A percentile compares a stretch with the other conserved stretches of the same genome.
Evolutionary conservation across 2,888 invertebrate genomes (phyloP).

Genomic region (Galeopsomyia nigrocyanea): DNA sequence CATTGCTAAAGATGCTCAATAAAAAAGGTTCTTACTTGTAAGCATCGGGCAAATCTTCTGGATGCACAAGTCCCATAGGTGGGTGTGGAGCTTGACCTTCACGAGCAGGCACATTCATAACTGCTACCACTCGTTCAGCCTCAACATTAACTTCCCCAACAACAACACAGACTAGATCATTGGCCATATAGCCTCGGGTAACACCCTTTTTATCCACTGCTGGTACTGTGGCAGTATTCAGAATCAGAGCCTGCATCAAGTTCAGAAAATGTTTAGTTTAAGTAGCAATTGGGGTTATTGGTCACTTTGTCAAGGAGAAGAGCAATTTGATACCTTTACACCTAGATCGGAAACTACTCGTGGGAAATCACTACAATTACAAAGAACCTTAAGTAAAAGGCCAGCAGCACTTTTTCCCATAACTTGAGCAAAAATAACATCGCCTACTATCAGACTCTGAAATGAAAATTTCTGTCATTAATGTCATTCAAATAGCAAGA

Average conservation of each 20-base stretch:
- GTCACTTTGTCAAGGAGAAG: not conserved
- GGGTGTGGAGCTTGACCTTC: slow-evolving; percentile 81
- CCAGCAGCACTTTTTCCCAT: slow-evolving; percentile 81
- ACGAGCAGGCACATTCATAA: slow-evolving; percentile 85
- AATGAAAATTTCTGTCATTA: not conserved
- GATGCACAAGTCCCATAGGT: slow-evolving; percentile 85
- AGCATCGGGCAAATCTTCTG: slow-evolving; percentile 84
- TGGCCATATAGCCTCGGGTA: slow-evolving; percentile 82
- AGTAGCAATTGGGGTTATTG: no score
- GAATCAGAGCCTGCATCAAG: slow-evolving; percentile 62
- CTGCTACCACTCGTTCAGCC: slow-evolving; percentile 88
- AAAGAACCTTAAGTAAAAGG: slow-evolving; percentile 85
- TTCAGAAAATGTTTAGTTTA: not conserved
- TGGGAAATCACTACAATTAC: slow-evolving; percentile 83
- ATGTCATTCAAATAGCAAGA: slow-evolving; percentile 9
- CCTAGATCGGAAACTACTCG: slow-evolving; percentile 89
- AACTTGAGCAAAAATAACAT: slow-evolving; percentile 84
- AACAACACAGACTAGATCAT: slow-evolving; percentile 90
- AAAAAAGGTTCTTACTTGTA: slow-evolving; percentile 79
- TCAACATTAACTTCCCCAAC: slow-evolving; percentile 88
- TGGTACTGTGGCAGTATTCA: slow-evolving; percentile 75
- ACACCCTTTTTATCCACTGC: slow-evolving; percentile 86
- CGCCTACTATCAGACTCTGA: slow-evolving; percentile 72
- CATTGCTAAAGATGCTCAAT: no score
- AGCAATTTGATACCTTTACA: slow-evolving; percentile 75